Evolutionary conservation across 2,888 invertebrate species (phyloP).

Genomic region (Gastracanthus pulcherrimus): DNA sequence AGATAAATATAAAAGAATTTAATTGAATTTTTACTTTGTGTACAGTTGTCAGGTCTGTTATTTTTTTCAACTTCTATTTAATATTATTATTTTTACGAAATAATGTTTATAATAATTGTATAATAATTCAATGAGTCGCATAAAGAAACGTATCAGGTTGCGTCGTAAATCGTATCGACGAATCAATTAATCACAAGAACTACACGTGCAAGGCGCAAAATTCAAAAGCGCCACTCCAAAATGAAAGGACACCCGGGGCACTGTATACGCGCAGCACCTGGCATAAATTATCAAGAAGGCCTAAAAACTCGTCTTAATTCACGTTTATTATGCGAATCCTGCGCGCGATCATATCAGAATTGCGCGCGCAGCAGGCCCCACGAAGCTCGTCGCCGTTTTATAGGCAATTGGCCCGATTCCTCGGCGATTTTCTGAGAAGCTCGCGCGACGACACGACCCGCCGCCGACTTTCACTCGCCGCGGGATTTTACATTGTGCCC

Average conservation of each 20-base stretch:
- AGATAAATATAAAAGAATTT: too few relatives aligned
- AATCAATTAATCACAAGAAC: not conserved
- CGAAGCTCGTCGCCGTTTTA: not conserved
- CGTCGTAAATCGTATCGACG: not conserved
- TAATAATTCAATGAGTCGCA: not conserved
- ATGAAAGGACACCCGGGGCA: not conserved
- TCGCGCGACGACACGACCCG: too few relatives aligned
- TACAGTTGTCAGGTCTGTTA: too few relatives aligned
- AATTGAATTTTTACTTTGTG: too few relatives aligned
- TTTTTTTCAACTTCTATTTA: too few relatives aligned
- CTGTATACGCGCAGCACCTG: not conserved
- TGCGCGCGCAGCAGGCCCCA: not conserved
- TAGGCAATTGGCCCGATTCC: conserved; percentile 1
- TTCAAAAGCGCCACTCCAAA: not conserved
- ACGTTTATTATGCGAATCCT: not conserved
- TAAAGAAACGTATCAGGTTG: not conserved
- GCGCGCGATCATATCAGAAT: not conserved
- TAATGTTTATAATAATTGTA: too few relatives aligned
- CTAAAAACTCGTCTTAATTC: not conserved
- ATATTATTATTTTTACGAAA: too few relatives aligned
- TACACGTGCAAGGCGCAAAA: not conserved
- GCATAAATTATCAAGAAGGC: not conserved
- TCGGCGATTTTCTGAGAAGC: not conserved
- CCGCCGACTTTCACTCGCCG: not conserved
- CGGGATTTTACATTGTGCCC: not conserved